Percentiles rank a stretch among this genome's conserved stretches.
Conservation (phyloP, 2,113 vertebrate species). For the Elaphurus davidianus region DNA sequence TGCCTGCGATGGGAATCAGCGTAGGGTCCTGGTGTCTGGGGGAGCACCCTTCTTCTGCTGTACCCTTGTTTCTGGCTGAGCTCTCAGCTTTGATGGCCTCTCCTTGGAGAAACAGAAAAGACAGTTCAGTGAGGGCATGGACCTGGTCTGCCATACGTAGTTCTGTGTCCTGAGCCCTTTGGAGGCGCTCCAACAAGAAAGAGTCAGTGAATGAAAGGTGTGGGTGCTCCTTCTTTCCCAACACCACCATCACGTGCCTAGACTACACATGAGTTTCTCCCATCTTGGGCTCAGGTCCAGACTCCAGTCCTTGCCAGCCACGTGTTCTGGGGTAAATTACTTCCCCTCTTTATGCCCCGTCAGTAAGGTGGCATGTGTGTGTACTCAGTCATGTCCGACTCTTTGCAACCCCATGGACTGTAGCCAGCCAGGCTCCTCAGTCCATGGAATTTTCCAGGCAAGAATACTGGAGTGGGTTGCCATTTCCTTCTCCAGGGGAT, state of each 20-base stretch:
- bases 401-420: neutral
- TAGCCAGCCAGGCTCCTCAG: neutral
- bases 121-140: fast-evolving
- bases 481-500: neutral
- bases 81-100: neutral
- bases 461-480: neutral
- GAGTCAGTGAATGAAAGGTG: fast-evolving
- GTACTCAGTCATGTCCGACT: neutral
- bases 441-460: neutral
- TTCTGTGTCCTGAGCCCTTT: neutral
- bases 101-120: neutral
- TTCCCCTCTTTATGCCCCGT: neutral
- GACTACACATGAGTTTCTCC: neutral
- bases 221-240: neutral
- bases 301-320: neutral
- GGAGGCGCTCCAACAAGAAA: fast-evolving
- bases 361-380: neutral
- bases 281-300: neutral
- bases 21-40: neutral
- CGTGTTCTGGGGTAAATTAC: neutral
- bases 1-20: fast-evolving
- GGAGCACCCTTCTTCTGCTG: neutral
- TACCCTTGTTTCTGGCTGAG: neutral
- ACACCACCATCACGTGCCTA: neutral
- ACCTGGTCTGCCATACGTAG: too few species aligned